A percentile compares a stretch with the other conserved stretches of the same genome.
phyloP scores from a whole-genome alignment of 2,888 invertebrate genomes.

The Encarsia formosa region DNA sequence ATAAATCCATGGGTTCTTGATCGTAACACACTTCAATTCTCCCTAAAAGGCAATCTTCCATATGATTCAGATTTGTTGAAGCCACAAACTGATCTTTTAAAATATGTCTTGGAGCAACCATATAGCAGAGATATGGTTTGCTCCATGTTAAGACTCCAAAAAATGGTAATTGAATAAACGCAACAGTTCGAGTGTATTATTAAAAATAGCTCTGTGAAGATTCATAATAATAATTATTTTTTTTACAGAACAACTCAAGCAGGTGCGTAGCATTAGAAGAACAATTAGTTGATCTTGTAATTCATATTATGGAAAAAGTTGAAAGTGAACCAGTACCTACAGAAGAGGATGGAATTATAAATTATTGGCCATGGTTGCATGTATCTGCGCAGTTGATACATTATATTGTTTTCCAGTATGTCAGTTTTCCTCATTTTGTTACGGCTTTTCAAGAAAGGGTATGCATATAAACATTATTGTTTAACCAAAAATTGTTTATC shows the following conservation, averaged over 20 bases:
- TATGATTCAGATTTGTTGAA: slow-evolving; percentile 83
- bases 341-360: slow-evolving; percentile 61
- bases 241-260: slow-evolving; percentile 64
- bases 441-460: slow-evolving; percentile 82
- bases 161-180: slow-evolving; percentile 63
- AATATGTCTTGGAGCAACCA: slow-evolving; percentile 90
- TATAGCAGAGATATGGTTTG: slow-evolving; percentile 96
- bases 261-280: slow-evolving; percentile 87
- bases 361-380: slow-evolving; percentile 88
- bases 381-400: slow-evolving; percentile 92
- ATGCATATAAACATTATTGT: slow-evolving; percentile 19
- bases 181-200: too few species aligned
- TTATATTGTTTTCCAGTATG: slow-evolving; percentile 90
- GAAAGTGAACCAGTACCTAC: slow-evolving; percentile 62
- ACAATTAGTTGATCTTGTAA: slow-evolving; percentile 85
- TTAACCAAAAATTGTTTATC: not conserved
- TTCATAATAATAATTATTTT: too few species aligned
- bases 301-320: slow-evolving; percentile 87
- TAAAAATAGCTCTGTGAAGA: not conserved
- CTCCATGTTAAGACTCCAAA: slow-evolving; percentile 88
- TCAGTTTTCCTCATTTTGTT: slow-evolving; percentile 89
- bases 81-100: slow-evolving; percentile 81
- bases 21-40: slow-evolving; percentile 73
- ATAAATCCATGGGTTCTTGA: slow-evolving; percentile 93
- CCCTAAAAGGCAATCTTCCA: slow-evolving; percentile 72